A percentile compares a stretch with the other conserved stretches of the same genome.
These are phyloP conservation scores for Pangasius macronema DNA, from an alignment of 2,797 vertebrate genomes.

Conservation along the genomic window DNA sequence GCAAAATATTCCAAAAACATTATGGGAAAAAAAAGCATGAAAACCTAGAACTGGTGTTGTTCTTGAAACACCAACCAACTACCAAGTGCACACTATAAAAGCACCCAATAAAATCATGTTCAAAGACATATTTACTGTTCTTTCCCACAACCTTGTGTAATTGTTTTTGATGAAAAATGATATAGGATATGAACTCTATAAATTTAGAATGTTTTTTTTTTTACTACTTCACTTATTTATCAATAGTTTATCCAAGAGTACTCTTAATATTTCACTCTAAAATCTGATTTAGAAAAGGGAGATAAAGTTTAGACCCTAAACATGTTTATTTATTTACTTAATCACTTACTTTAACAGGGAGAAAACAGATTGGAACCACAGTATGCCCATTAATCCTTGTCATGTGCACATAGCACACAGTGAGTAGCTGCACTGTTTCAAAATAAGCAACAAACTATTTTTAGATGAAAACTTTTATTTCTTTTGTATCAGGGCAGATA, in stretches of 20 bases:
- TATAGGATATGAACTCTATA: background rate
- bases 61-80: background rate
- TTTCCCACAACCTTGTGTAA: background rate
- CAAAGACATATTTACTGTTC: background rate
- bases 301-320: constrained; percentile 3
- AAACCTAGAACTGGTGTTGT: background rate
- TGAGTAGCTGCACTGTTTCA: constrained; percentile 1
- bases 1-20: background rate
- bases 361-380: constrained; percentile 18
- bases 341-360: constrained; percentile 9
- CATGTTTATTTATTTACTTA: constrained; percentile 1
- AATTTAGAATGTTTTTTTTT: background rate
- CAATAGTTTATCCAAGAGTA: background rate
- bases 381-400: constrained; percentile 7
- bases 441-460: constrained; percentile 13
- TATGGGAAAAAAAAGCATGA: background rate
- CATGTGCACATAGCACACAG: background rate
- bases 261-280: background rate
- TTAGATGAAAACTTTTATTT: constrained; percentile 2
- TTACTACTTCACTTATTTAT: background rate
- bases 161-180: background rate
- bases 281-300: background rate
- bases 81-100: background rate
- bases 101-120: background rate
- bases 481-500: background rate